Conservation (phyloP, 2,797 vertebrate species). For the Champsocephalus gunnari region DNA sequence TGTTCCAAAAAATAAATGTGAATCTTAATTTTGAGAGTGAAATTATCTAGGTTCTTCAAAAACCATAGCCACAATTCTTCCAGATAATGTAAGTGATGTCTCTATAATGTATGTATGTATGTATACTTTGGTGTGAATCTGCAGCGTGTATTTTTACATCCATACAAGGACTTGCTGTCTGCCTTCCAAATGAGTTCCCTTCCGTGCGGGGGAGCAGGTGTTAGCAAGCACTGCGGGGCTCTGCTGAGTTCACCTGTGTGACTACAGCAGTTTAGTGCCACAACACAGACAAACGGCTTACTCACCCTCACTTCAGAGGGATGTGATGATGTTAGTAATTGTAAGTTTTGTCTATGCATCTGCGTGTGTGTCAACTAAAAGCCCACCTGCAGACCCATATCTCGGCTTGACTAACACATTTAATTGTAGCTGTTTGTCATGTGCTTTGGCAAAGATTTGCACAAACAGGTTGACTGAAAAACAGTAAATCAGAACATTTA, state of each 20-base stretch:
- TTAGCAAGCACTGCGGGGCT: constrained; percentile 14
- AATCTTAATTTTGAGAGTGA: neutral
- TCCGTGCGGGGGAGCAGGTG: constrained; percentile 47
- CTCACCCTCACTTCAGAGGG: constrained; percentile 59
- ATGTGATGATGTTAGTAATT: constrained; percentile 49
- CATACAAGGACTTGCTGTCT: constrained; percentile 30
- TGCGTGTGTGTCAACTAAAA: constrained; percentile 60
- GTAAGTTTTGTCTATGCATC: constrained; percentile 48
- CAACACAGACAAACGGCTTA: constrained; percentile 68
- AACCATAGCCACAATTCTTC: neutral
- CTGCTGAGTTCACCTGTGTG: constrained; percentile 58
- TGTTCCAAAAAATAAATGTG: neutral
- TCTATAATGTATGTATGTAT: too few relatives aligned
- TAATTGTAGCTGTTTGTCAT: constrained; percentile 28
- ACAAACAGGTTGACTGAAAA: constrained; percentile 23
- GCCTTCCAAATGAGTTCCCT: constrained; percentile 10
- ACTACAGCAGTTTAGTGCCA: constrained; percentile 45
- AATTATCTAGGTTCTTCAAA: neutral
- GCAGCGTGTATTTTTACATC: constrained; percentile 10
- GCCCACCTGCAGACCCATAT: constrained; percentile 60
- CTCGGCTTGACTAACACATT: constrained; percentile 52
- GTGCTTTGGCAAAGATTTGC: constrained; percentile 25
- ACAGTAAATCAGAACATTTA: constrained; percentile 7
- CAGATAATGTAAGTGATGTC: neutral
- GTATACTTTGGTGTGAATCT: constrained; percentile 6